Base-by-base conservation (phyloP, 2,113 vertebrate genomes). In the Cavia aperea region DNA sequence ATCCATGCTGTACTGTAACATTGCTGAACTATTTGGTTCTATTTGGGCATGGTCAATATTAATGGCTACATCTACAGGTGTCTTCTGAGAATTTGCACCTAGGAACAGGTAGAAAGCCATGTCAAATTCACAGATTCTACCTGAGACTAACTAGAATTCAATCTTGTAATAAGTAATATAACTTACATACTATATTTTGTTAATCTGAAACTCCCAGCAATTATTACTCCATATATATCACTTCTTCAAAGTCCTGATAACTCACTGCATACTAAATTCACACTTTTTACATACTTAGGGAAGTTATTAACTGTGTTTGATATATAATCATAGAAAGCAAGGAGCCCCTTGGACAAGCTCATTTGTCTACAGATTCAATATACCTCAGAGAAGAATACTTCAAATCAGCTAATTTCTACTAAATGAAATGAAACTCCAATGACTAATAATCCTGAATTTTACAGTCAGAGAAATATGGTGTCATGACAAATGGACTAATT, bases 361-460 rank as follows among this genome's bases (percentile, higher is more conserved):
- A 89, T 88, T 89, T 83, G 60, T 85, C 73, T 87, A 90, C 51
- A 92, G 62, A 94, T 95, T 92, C 29, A 29, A 93, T 88, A 65
- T 23, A 93, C 43, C 89, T 86, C 39, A 86, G 73, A 95, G 81
- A 82, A 91, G 62, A 86, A 36, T 77, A 88, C 92, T 88, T 93
- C 82, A 93, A 94, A 90, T 95, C 81, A 86, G 81, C 84, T 91
- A 91, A 88, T 96, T 82, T 92, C 46, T 82, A 81, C 86, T 84
- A 94, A 95, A 72, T 88, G 68, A 94, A 94, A 33, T 94, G 90
- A 93, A 60, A 77, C 70, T 90, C 39, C 75, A 91, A 88, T 95
- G 91, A 96, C 93, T 89, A 92, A 81, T 63, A 91, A 56, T 81
- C 29, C 82, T 65, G 58, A 73, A 91, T 89, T 95, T 96, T 87